Evolutionary conservation across 2,113 vertebrate genomes (phyloP).

Genomic region (Stigmatopora nigra): DNA sequence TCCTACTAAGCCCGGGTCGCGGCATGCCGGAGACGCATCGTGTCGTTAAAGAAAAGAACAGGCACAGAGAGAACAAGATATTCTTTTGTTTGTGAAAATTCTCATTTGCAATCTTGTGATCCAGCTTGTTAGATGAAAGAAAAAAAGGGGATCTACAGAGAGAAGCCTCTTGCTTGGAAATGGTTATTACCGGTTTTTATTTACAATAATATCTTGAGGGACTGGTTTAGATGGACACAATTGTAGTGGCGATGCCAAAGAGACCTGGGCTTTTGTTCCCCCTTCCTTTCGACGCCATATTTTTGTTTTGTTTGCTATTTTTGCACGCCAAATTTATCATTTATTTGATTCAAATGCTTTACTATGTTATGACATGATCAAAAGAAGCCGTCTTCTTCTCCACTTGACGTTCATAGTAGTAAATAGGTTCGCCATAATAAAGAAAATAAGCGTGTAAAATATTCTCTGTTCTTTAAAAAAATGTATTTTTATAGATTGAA

Average conservation of each 20-base stretch:
- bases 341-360: not conserved
- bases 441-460: no score
- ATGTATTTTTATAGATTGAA: no score
- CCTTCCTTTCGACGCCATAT: no score
- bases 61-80: not conserved
- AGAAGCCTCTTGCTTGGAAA: not conserved
- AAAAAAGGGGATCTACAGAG: no score
- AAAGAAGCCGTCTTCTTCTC: not conserved
- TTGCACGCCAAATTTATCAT: no score
- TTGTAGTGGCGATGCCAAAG: no score
- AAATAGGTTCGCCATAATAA: no score
- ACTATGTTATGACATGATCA: not conserved
- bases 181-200: not conserved
- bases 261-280: no score
- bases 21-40: not conserved
- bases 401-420: not conserved
- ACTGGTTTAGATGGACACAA: not conserved
- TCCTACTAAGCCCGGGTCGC: slow-evolving; percentile 19
- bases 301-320: no score
- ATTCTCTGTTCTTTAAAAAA: no score
- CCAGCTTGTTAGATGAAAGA: not conserved
- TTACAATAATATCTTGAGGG: not conserved
- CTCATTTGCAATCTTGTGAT: not conserved
- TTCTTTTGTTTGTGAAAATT: not conserved
- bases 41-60: not conserved